These are phyloP conservation scores for Salvelinus namaycush DNA, from an alignment of 2,113 vertebrate genomes.

Conservation along the genomic window DNA sequence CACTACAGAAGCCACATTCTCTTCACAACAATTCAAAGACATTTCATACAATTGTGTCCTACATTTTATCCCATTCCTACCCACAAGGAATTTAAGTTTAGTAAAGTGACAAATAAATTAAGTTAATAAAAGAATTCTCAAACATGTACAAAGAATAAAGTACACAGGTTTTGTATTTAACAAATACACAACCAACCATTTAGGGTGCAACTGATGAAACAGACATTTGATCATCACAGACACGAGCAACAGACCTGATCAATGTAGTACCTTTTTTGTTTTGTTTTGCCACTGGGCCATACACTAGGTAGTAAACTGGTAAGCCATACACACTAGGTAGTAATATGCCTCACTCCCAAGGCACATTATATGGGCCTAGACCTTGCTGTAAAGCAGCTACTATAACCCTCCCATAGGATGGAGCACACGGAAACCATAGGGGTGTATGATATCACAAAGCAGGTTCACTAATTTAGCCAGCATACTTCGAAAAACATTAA, in stretches of 20 bases:
- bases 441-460: no score
- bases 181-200: slow-evolving; percentile 5
- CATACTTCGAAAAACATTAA: no score
- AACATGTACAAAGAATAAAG: slow-evolving; percentile 37
- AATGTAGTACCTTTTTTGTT: slow-evolving; percentile 28
- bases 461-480: no score
- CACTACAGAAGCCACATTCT: background rate
- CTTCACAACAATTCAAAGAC: background rate
- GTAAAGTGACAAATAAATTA: slow-evolving; percentile 73
- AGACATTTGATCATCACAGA: slow-evolving; percentile 10
- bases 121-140: slow-evolving; percentile 61
- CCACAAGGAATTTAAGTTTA: slow-evolving; percentile 43
- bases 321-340: background rate
- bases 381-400: slow-evolving; percentile 6
- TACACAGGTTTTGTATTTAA: slow-evolving; percentile 4
- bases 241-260: background rate
- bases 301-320: background rate
- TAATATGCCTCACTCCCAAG: slow-evolving; percentile 3
- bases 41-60: slow-evolving; percentile 7
- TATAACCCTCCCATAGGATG: slow-evolving; percentile 1
- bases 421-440: background rate
- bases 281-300: slow-evolving; percentile 38
- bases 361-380: background rate
- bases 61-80: slow-evolving; percentile 20
- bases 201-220: slow-evolving; percentile 36